phyloP scores from a whole-genome alignment of 2,888 invertebrate species.

The Nomada fucata region DNA sequence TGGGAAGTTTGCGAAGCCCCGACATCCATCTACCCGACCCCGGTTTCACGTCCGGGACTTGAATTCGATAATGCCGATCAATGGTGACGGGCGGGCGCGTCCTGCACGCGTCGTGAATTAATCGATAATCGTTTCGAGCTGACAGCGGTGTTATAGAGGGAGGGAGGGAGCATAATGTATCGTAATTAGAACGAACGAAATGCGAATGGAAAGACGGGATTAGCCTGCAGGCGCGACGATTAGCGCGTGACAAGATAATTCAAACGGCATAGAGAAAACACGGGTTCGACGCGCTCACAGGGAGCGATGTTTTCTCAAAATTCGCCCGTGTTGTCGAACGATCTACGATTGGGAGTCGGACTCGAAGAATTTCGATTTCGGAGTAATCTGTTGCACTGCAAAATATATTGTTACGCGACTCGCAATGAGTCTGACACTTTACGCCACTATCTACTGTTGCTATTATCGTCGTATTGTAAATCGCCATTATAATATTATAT shows the following conservation, averaged over 20 bases:
- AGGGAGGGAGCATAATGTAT: not conserved
- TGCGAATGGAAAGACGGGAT: not conserved
- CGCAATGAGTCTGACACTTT: too few species aligned
- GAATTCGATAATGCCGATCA: conserved; percentile 59
- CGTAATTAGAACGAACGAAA: conserved; percentile 30
- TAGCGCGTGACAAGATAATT: not conserved
- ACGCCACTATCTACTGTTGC: too few species aligned
- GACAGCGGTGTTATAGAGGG: conserved; percentile 19
- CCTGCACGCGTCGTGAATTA: conserved; percentile 24
- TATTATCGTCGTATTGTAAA: too few species aligned
- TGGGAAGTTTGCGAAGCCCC: conserved; percentile 45
- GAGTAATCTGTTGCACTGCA: too few species aligned
- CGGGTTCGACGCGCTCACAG: not conserved
- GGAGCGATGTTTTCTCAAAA: not conserved
- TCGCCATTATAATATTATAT: too few species aligned
- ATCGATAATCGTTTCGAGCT: conserved; percentile 32
- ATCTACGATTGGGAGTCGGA: too few species aligned
- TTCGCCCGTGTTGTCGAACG: too few species aligned
- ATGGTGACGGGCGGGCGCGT: not conserved
- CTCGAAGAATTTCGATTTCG: too few species aligned
- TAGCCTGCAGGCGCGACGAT: not conserved
- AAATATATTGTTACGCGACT: too few species aligned
- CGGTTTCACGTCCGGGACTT: conserved; percentile 18
- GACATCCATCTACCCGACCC: conserved; percentile 12
- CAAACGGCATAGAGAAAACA: not conserved